Conservation (phyloP, 2,797 vertebrate genomes). For the Megalops cyprinoides region DNA sequence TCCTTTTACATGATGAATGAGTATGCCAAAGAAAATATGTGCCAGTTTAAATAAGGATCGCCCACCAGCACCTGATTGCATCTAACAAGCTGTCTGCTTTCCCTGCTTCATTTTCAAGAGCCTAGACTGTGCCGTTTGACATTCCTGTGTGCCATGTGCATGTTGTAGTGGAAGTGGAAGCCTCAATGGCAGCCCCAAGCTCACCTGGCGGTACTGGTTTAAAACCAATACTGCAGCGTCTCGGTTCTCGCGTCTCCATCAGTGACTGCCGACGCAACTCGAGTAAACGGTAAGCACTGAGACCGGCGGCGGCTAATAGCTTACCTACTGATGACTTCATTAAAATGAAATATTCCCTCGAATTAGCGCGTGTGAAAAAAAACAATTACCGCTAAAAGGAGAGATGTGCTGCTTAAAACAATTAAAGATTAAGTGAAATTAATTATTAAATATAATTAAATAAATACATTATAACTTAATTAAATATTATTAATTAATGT, state of each 20-base stretch:
- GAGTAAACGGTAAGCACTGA: background rate
- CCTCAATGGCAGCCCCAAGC: too few species aligned
- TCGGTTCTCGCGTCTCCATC: background rate
- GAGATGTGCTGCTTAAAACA: background rate
- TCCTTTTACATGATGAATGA: background rate
- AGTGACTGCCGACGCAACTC: background rate
- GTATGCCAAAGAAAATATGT: background rate
- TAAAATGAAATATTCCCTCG: background rate
- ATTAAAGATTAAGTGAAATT: background rate
- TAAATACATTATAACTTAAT: too few species aligned
- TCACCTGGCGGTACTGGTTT: background rate
- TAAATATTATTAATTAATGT: background rate
- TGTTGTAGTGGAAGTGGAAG: too few species aligned
- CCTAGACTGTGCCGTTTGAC: background rate
- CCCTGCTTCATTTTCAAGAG: background rate
- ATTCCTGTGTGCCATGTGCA: too few species aligned
- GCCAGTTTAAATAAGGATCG: slow-evolving; percentile 1
- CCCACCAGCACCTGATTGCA: background rate
- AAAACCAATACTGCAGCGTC: background rate
- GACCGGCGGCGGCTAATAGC: background rate
- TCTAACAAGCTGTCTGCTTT: background rate
- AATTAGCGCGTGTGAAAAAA: background rate
- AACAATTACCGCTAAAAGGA: background rate
- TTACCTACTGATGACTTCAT: background rate
- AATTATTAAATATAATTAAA: background rate